phyloP scores from a whole-genome alignment of 2,797 vertebrate species.

The Muscicapa comitata region DNA sequence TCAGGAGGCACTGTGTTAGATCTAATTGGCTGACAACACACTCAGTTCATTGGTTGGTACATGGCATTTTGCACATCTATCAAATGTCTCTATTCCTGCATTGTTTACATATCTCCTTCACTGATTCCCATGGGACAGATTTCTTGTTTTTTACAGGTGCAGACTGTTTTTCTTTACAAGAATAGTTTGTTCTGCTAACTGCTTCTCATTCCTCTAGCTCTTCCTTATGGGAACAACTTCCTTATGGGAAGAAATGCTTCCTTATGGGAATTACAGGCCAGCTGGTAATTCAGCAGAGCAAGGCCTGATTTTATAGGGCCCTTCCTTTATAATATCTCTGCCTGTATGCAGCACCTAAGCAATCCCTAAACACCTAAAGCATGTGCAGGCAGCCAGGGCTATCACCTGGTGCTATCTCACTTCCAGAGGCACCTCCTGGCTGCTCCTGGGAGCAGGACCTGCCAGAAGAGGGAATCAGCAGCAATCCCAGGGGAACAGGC shows the following conservation, averaged over 20 bases:
- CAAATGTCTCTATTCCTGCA: not conserved
- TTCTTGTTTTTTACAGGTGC: not conserved
- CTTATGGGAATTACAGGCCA: too few relatives aligned
- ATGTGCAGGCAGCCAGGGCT: not conserved
- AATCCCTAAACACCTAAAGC: not conserved
- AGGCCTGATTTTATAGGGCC: too few relatives aligned
- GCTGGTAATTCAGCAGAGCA: too few relatives aligned
- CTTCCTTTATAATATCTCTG: too few relatives aligned
- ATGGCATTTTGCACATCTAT: not conserved
- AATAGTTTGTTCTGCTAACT: too few relatives aligned
- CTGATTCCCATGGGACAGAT: not conserved
- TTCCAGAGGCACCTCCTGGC: too few relatives aligned
- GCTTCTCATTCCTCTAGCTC: too few relatives aligned
- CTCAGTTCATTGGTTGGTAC: not conserved
- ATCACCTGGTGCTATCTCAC: rapidly evolving
- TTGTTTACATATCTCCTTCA: not conserved
- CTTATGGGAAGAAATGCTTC: too few relatives aligned
- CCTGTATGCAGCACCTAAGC: too few relatives aligned
- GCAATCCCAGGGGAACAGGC: not conserved
- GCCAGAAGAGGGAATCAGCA: not conserved
- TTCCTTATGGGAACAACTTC: too few relatives aligned
- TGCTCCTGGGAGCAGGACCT: not conserved
- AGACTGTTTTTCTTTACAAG: too few relatives aligned
- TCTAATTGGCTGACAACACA: not conserved
- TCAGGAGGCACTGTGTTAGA: not conserved